These are phyloP conservation scores for Glareola pratincola DNA, from an alignment of 2,113 vertebrate genomes.

Conservation along the genomic window DNA sequence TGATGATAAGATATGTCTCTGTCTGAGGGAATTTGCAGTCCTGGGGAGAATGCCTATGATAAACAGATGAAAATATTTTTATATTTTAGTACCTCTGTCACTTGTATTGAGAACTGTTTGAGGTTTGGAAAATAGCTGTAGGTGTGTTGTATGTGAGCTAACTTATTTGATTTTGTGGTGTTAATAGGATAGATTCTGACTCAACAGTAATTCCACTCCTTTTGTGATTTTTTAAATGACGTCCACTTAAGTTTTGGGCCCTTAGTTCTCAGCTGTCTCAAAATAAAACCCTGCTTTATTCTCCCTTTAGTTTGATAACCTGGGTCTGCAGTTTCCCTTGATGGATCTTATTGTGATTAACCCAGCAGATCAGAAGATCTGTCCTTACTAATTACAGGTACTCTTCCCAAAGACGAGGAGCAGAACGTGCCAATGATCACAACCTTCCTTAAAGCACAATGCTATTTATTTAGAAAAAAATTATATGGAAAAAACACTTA, in stretches of 20 bases:
- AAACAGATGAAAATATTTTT: not conserved
- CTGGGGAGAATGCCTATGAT: not conserved
- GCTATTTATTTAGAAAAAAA: slow-evolving; percentile 43
- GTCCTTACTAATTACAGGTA: not conserved
- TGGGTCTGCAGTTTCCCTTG: not conserved
- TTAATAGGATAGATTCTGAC: not conserved
- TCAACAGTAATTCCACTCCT: not conserved
- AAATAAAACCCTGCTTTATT: not conserved
- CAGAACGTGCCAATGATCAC: not conserved
- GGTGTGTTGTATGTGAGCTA: not conserved
- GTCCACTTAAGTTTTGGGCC: not conserved
- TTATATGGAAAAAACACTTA: not conserved
- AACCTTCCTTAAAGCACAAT: not conserved
- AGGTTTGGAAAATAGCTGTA: not conserved
- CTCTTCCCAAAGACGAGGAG: not conserved
- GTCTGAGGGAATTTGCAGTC: not conserved
- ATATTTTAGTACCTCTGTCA: not conserved
- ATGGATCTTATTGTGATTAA: not conserved
- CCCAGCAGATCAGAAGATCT: not conserved
- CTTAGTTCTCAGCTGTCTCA: not conserved
- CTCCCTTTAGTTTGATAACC: not conserved
- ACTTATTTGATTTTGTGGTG: not conserved
- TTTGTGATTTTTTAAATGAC: not conserved
- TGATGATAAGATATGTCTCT: not conserved
- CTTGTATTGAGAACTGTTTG: not conserved